Conservation (phyloP, 2,888 invertebrate species). For the Dryocosmus kuriphilus region DNA sequence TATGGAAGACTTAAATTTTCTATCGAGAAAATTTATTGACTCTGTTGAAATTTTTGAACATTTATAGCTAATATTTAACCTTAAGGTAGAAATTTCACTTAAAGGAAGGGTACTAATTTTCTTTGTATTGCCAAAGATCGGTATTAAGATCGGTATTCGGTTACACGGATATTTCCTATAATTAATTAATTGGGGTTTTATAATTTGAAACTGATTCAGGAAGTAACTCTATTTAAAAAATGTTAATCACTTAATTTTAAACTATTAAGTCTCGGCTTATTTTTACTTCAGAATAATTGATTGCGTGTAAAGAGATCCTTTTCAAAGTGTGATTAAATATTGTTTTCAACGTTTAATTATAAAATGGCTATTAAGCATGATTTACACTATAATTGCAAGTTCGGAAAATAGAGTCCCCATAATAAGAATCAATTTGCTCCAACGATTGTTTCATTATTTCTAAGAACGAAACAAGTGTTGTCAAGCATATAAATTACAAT, state of each 20-base stretch:
- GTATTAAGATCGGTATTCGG: too few species aligned
- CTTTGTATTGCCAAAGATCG: background rate
- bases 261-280: slow-evolving; percentile 21
- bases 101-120: background rate
- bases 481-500: slow-evolving; percentile 32
- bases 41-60: slow-evolving; percentile 19
- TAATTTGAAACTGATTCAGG: background rate
- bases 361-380: slow-evolving; percentile 26
- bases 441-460: slow-evolving; percentile 31
- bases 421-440: slow-evolving; percentile 25
- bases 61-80: slow-evolving; percentile 4
- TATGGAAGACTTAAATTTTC: background rate
- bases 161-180: background rate
- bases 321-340: slow-evolving; percentile 30
- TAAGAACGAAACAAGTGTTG: slow-evolving; percentile 28
- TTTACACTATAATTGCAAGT: slow-evolving; percentile 33
- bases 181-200: background rate
- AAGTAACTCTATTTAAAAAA: background rate
- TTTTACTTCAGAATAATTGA: slow-evolving; percentile 19
- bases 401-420: slow-evolving; percentile 32
- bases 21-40: slow-evolving; percentile 20
- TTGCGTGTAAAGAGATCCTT: background rate
- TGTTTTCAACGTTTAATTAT: slow-evolving; percentile 34
- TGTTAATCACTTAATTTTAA: background rate
- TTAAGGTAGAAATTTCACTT: background rate